Conservation (phyloP, 2,797 vertebrate genomes). For the Artibeus lituratus region DNA sequence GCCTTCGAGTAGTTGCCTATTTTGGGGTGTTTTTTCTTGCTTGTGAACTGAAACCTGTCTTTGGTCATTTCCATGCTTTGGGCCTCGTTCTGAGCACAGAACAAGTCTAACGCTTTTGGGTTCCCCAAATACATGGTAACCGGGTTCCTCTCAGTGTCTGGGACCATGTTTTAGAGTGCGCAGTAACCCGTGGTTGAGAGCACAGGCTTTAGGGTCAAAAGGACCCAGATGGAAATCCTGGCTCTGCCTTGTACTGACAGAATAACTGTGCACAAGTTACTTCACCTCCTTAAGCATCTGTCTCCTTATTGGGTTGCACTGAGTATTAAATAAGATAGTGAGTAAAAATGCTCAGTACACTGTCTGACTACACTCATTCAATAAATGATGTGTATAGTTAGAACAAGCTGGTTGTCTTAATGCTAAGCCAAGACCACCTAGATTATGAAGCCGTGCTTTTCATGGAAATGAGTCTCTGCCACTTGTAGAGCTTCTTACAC, state of each 20-base stretch:
- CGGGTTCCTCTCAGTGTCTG: not conserved
- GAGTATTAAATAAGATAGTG: not conserved
- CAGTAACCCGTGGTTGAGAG: not conserved
- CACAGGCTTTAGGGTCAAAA: not conserved
- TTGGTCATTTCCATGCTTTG: not conserved
- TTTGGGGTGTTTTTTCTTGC: slow-evolving; percentile 1
- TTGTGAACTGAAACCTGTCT: not conserved
- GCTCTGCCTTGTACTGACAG: not conserved
- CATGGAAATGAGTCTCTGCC: not conserved
- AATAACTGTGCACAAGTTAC: not conserved
- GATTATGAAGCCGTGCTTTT: not conserved
- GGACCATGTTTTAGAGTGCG: not conserved
- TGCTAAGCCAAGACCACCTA: not conserved
- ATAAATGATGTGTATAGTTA: not conserved
- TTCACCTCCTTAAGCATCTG: not conserved
- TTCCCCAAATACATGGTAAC: not conserved
- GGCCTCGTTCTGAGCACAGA: not conserved
- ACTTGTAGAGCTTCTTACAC: not conserved
- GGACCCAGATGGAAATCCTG: not conserved
- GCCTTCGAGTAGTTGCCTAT: not conserved
- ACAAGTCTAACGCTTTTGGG: not conserved
- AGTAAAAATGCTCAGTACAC: not conserved
- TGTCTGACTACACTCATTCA: not conserved
- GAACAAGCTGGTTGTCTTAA: not conserved
- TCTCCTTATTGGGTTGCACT: not conserved